phyloP scores from a whole-genome alignment of 1,140 invertebrate species.

The Drosophila mauritiana region DNA sequence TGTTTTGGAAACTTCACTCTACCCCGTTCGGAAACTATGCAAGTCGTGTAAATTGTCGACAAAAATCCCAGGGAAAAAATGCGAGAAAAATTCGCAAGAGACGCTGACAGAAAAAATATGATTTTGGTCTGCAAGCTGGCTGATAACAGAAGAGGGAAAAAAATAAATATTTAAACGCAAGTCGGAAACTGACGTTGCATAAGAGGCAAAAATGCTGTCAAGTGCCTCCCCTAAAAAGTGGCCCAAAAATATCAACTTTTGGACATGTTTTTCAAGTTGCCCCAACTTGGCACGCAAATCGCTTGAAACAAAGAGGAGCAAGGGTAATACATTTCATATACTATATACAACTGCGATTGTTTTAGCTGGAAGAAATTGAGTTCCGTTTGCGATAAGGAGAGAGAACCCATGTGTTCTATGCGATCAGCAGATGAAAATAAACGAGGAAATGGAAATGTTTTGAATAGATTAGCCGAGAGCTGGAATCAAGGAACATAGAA shows the following conservation, averaged over 20 bases:
- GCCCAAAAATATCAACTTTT: slow-evolving; percentile 46
- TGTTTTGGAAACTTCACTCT: slow-evolving; percentile 7
- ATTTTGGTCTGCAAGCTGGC: slow-evolving; percentile 17
- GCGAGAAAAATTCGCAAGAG: slow-evolving; percentile 24
- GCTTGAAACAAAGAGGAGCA: slow-evolving; percentile 11
- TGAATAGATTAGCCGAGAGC: slow-evolving; percentile 7
- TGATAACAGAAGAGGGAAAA: slow-evolving; percentile 29
- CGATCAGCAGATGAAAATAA: slow-evolving; percentile 1
- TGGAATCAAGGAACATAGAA: slow-evolving; percentile 1
- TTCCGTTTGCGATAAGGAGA: slow-evolving; percentile 19
- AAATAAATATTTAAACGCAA: slow-evolving; percentile 19
- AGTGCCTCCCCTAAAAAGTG: slow-evolving; percentile 30
- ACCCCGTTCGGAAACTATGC: slow-evolving; percentile 7
- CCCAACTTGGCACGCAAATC: slow-evolving; percentile 39
- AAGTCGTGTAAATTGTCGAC: slow-evolving; percentile 13
- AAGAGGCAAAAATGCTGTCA: slow-evolving; percentile 44
- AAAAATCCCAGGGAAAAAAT: slow-evolving; percentile 16
- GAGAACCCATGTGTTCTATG: slow-evolving; percentile 19
- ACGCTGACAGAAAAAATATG: slow-evolving; percentile 20
- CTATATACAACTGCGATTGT: neutral
- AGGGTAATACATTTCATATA: neutral
- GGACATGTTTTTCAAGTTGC: slow-evolving; percentile 45
- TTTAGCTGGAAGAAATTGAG: neutral
- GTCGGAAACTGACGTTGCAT: slow-evolving; percentile 36
- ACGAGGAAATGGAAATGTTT: slow-evolving; percentile 30